These are phyloP conservation scores for Myotis lucifugus DNA, from an alignment of 2,113 vertebrate species.

Conservation along the genomic window DNA sequence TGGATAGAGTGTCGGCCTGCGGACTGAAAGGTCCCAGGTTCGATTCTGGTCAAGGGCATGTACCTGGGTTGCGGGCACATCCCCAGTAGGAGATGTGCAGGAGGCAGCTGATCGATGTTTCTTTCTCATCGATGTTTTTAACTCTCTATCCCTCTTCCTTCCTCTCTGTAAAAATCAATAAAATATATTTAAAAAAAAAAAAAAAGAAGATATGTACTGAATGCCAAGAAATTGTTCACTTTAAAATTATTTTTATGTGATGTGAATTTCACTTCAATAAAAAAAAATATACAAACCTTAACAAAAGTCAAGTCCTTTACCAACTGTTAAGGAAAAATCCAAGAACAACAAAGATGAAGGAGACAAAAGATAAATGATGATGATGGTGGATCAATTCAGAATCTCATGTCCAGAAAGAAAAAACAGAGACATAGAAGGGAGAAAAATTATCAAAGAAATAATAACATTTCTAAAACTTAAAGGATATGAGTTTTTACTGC, in stretches of 20 bases:
- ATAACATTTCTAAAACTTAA: neutral
- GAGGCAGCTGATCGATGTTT: no score
- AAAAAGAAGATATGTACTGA: neutral
- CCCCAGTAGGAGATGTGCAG: no score
- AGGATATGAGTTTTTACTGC: neutral
- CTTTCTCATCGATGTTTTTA: no score
- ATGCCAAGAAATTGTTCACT: neutral
- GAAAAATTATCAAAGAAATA: neutral
- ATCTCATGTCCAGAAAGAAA: neutral
- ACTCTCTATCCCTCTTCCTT: no score
- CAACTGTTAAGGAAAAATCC: slow-evolving; percentile 2
- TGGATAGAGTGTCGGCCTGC: no score
- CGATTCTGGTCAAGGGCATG: no score
- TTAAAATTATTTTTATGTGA: slow-evolving; percentile 32
- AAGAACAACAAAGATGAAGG: neutral
- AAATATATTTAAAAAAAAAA: no score
- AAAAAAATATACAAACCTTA: neutral
- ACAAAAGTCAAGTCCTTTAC: neutral
- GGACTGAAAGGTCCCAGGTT: no score
- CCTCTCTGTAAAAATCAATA: no score
- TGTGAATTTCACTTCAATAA: neutral
- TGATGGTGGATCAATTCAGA: neutral
- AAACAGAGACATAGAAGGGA: neutral
- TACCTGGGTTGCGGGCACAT: no score
- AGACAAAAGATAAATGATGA: neutral